A percentile compares a stretch with the other conserved stretches of the same genome.
These are phyloP conservation scores for Triplophysa rosa DNA, from an alignment of 2,113 vertebrate genomes.

Conservation along the genomic window DNA sequence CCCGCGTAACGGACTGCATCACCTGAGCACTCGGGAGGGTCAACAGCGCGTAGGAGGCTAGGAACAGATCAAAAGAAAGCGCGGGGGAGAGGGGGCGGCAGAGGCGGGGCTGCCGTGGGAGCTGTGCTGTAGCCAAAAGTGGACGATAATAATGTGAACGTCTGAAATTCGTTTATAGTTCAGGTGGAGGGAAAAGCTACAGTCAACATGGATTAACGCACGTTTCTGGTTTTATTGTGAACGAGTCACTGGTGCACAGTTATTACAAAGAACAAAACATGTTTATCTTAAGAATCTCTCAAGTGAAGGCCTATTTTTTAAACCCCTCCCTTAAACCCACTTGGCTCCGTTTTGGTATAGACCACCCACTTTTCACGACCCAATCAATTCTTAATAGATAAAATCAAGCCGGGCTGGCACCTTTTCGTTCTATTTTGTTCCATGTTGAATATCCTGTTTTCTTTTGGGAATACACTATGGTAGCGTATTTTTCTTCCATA, in stretches of 20 bases:
- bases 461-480: too few relatives aligned
- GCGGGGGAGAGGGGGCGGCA: conserved; percentile 19
- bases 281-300: too few relatives aligned
- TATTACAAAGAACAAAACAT: background rate
- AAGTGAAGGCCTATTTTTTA: too few relatives aligned
- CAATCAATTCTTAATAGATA: background rate
- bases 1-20: conserved; percentile 1
- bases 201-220: background rate
- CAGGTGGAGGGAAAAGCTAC: background rate
- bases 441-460: too few relatives aligned
- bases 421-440: too few relatives aligned
- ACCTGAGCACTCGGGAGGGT: conserved; percentile 26
- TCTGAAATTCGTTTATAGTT: background rate
- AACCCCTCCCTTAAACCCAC: too few relatives aligned
- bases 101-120: background rate
- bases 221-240: too few relatives aligned
- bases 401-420: background rate
- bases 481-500: too few relatives aligned
- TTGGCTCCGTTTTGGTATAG: background rate
- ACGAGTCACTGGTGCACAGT: too few relatives aligned
- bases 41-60: conserved; percentile 27
- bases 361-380: background rate
- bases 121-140: conserved; percentile 12
- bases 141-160: background rate
- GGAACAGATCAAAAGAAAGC: conserved; percentile 36